A percentile compares a stretch with the other conserved stretches of the same genome.
These are phyloP conservation scores for Tuta absoluta DNA, from an alignment of 2,888 invertebrate genomes.

Conservation along the genomic window DNA sequence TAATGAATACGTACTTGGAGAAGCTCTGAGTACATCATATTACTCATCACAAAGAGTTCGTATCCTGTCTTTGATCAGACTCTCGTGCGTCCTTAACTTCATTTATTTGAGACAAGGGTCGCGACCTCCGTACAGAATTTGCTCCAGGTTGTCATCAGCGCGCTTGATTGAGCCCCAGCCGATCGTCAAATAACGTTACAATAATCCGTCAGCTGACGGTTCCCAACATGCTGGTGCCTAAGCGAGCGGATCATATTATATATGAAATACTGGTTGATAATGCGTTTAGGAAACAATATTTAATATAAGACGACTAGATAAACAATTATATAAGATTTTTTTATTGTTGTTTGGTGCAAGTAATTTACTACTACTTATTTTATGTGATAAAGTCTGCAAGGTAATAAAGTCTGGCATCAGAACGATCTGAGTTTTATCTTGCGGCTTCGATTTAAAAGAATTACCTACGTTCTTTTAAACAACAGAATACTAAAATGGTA, in stretches of 20 bases:
- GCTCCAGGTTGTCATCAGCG: slow-evolving; percentile 26
- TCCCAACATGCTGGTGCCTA: no score
- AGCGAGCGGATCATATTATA: no score
- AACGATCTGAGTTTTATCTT: background rate
- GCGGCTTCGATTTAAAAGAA: slow-evolving; percentile 4
- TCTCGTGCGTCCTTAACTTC: slow-evolving; percentile 18
- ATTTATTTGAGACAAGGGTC: slow-evolving; percentile 23
- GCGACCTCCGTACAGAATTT: slow-evolving; percentile 8
- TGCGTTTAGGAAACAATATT: no score
- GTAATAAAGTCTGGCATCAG: no score
- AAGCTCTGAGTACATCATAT: slow-evolving; percentile 21
- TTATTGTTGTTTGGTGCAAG: no score
- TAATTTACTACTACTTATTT: no score
- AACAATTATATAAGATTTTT: no score
- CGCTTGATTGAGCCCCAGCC: slow-evolving; percentile 20
- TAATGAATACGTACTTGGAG: slow-evolving; percentile 20
- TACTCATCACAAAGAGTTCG: slow-evolving; percentile 22
- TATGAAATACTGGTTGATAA: no score
- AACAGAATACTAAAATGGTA: background rate
- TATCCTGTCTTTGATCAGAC: slow-evolving; percentile 15
- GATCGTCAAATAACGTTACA: slow-evolving; percentile 25
- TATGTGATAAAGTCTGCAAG: no score
- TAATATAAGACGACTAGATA: no score
- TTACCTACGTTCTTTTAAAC: no score
- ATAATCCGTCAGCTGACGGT: slow-evolving; percentile 9